phyloP scores from a whole-genome alignment of 2,797 vertebrate genomes.

The Vipera ursinii region DNA sequence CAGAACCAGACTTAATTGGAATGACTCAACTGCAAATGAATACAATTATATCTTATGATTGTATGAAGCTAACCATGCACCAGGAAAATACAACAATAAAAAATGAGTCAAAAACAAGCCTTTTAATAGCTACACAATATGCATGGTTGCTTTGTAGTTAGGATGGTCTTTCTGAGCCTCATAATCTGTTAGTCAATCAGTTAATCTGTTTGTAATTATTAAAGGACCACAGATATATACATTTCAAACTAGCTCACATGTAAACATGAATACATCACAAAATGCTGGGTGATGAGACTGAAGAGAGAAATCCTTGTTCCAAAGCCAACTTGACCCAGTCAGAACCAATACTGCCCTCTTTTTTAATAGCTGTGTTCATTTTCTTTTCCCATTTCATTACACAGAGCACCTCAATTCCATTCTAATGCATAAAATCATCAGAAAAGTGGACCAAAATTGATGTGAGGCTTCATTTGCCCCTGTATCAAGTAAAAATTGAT shows the following conservation, averaged over 20 bases:
- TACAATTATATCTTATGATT: not conserved
- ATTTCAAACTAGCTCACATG: not conserved
- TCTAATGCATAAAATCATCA: not conserved
- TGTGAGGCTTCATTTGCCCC: not conserved
- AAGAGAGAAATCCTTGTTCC: not conserved
- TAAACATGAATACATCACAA: not conserved
- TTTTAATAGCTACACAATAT: not conserved
- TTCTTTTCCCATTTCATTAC: not conserved
- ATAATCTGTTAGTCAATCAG: not conserved
- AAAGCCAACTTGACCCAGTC: not conserved
- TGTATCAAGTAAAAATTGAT: not conserved
- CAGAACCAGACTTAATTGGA: too few relatives aligned
- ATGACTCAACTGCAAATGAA: not conserved
- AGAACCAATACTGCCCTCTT: not conserved
- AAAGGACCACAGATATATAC: not conserved
- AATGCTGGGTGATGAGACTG: not conserved
- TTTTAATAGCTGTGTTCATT: not conserved
- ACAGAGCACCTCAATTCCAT: not conserved
- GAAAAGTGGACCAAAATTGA: not conserved
- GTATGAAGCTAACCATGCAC: not conserved
- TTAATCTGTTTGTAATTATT: not conserved
- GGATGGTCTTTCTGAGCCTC: not conserved
- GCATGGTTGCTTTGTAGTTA: not conserved
- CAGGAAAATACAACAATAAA: not conserved
- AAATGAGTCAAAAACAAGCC: not conserved